phyloP scores from a whole-genome alignment of 2,113 vertebrate genomes.

The Bujurquina vittata region DNA sequence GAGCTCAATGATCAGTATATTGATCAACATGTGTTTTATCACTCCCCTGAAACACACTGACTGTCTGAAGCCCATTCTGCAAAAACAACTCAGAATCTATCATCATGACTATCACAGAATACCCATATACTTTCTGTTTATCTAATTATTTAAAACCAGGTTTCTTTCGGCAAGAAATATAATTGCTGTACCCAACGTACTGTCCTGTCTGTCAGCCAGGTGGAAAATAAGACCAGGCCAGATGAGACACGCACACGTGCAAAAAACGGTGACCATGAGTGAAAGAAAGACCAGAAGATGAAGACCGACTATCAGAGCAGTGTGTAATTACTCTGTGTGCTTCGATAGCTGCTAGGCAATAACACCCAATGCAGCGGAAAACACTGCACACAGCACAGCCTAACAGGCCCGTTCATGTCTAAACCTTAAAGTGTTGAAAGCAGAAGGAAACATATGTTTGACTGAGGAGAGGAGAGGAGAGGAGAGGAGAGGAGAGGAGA shows the following conservation, averaged over 20 bases:
- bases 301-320: slow-evolving; percentile 56
- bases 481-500: not conserved
- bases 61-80: not conserved
- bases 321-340: slow-evolving; percentile 67
- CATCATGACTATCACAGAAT: not conserved
- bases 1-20: slow-evolving; percentile 67
- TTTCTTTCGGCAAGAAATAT: not conserved
- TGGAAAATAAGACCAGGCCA: slow-evolving; percentile 39
- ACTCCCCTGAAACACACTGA: slow-evolving; percentile 39
- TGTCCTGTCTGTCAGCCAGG: slow-evolving; percentile 4
- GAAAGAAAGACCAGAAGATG: slow-evolving; percentile 53
- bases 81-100: not conserved
- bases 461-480: not conserved
- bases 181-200: not conserved
- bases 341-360: slow-evolving; percentile 60
- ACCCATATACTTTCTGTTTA: not conserved
- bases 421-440: slow-evolving; percentile 28
- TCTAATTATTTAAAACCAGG: not conserved
- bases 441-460: slow-evolving; percentile 48
- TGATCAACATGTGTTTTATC: slow-evolving; percentile 70
- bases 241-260: not conserved
- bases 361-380: slow-evolving; percentile 63
- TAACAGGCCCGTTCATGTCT: slow-evolving; percentile 59
- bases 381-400: slow-evolving; percentile 32
- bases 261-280: slow-evolving; percentile 48